A percentile compares a stretch with the other conserved stretches of the same genome.
Evolutionary conservation across 2,888 invertebrate species (phyloP).

Genomic region (Leistus spinibarbis): DNA sequence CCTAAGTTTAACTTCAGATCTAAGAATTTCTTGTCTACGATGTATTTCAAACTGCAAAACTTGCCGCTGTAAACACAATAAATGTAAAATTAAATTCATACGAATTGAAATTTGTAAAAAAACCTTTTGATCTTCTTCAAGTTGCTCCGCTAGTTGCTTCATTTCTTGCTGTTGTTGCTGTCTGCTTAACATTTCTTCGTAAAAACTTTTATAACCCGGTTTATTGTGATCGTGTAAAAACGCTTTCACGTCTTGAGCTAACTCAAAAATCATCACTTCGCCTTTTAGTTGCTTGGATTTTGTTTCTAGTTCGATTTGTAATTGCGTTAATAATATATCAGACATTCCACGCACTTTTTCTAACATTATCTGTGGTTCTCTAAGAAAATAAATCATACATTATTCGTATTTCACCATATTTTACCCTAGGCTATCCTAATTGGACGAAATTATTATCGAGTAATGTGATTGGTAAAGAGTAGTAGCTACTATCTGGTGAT

Average conservation of each 20-base stretch:
- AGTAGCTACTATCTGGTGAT: too few species aligned
- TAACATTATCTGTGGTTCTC: conserved; percentile 72
- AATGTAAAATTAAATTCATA: conserved; percentile 15
- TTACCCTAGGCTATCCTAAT: too few species aligned
- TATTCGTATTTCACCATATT: too few species aligned
- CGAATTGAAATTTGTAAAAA: background rate
- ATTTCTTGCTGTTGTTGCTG: conserved; percentile 70
- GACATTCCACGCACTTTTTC: conserved; percentile 82
- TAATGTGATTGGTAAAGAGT: too few species aligned
- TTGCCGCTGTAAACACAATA: conserved; percentile 60
- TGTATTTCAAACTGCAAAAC: conserved; percentile 77
- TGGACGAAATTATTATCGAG: too few species aligned
- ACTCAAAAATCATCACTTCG: conserved; percentile 85
- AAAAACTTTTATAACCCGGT: conserved; percentile 80
- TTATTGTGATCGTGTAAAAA: conserved; percentile 83
- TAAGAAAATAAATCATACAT: too few species aligned
- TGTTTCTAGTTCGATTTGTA: conserved; percentile 66
- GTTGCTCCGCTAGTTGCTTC: conserved; percentile 65
- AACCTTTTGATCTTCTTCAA: conserved; percentile 71
- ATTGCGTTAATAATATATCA: conserved; percentile 66
- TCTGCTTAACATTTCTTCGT: conserved; percentile 86
- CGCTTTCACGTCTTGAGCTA: conserved; percentile 78
- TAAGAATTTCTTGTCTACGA: conserved; percentile 77
- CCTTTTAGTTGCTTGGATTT: conserved; percentile 67
- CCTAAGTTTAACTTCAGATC: conserved; percentile 66